phyloP scores from a whole-genome alignment of 1,140 invertebrate genomes.

The Brachionus koreanus region DNA sequence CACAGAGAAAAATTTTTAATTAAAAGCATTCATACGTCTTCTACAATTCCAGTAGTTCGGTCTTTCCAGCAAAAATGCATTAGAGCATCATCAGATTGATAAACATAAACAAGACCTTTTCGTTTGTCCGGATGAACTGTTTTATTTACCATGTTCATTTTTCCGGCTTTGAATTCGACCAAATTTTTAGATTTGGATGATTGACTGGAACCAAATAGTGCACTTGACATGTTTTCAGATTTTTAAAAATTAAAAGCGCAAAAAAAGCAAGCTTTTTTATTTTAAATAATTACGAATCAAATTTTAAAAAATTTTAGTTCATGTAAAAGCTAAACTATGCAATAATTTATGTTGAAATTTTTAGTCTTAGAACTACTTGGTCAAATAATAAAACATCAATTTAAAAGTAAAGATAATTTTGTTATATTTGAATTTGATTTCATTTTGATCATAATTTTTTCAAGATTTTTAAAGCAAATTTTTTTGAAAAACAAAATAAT shows the following conservation, averaged over 20 bases:
- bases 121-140: slow-evolving; percentile 91
- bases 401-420: neutral
- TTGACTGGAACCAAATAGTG: slow-evolving; percentile 32
- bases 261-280: neutral
- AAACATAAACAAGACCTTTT: slow-evolving; percentile 88
- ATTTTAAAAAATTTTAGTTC: neutral
- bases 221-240: slow-evolving; percentile 35
- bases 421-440: neutral
- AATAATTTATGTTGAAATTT: neutral
- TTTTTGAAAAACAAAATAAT: neutral
- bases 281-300: slow-evolving; percentile 27
- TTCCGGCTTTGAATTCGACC: slow-evolving; percentile 90
- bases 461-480: neutral
- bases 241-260: neutral
- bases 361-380: neutral
- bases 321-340: neutral
- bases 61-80: slow-evolving; percentile 99
- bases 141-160: slow-evolving; percentile 89
- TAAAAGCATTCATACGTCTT: slow-evolving; percentile 65
- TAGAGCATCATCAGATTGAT: slow-evolving; percentile 85
- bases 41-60: slow-evolving; percentile 69
- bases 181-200: slow-evolving; percentile 69
- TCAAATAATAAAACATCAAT: neutral
- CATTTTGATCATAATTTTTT: neutral
- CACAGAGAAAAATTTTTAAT: neutral